These are phyloP conservation scores for Chelon labrosus DNA, from an alignment of 2,797 vertebrate species.

Conservation along the genomic window DNA sequence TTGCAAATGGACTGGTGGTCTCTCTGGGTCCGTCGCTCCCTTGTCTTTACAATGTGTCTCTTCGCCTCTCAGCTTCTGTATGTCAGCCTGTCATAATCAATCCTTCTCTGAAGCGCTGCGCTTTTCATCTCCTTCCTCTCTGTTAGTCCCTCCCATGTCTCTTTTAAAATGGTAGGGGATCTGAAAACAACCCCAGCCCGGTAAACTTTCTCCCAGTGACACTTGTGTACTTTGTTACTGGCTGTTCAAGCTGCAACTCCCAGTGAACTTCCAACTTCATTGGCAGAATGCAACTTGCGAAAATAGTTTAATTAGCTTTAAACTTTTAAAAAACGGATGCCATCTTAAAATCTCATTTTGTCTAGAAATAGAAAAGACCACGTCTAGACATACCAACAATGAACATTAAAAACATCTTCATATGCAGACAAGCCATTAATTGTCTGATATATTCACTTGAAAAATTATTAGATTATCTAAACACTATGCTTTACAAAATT, in stretches of 20 bases:
- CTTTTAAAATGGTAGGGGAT: conserved; percentile 40
- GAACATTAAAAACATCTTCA: too few species aligned
- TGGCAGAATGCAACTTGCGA: conserved; percentile 53
- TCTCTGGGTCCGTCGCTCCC: conserved; percentile 11
- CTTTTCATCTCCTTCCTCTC: conserved; percentile 27
- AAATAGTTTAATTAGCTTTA: too few species aligned
- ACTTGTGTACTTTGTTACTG: conserved; percentile 58
- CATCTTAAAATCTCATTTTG: too few species aligned
- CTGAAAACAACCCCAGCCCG: conserved; percentile 43
- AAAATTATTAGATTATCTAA: too few species aligned
- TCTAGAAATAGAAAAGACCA: too few species aligned
- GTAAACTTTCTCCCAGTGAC: conserved; percentile 54
- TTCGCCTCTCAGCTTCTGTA: conserved; percentile 28
- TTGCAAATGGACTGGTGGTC: conserved; percentile 40
- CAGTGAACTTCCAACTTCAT: conserved; percentile 69
- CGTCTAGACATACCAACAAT: too few species aligned
- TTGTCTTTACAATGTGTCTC: conserved; percentile 19
- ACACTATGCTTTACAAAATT: neutral
- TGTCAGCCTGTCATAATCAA: conserved; percentile 41
- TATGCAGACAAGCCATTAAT: too few species aligned
- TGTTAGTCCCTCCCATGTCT: conserved; percentile 28
- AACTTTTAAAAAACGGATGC: too few species aligned
- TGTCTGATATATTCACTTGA: too few species aligned
- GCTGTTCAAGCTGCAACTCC: conserved; percentile 51
- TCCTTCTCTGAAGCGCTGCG: conserved; percentile 23